A percentile compares a stretch with the other conserved stretches of the same genome.
These are phyloP conservation scores for Raja brachyura DNA, from an alignment of 2,113 vertebrate species.

Conservation along the genomic window DNA sequence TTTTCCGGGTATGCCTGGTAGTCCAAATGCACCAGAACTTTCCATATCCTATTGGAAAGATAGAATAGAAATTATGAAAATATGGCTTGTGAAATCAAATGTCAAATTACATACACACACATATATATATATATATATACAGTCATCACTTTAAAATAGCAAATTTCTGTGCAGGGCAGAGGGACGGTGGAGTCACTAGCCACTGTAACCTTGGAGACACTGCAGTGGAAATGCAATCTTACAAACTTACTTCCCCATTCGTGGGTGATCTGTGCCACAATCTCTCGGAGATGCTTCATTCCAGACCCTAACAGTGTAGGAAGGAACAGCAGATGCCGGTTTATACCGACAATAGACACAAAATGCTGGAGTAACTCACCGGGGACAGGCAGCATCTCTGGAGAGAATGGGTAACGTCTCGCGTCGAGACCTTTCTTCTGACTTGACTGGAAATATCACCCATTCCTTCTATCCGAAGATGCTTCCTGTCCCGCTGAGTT, in stretches of 20 bases:
- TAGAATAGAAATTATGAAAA: slow-evolving; percentile 38
- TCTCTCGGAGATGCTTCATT: background rate
- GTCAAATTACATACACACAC: background rate
- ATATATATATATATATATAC: no score
- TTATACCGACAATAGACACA: no score
- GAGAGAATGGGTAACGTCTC: no score
- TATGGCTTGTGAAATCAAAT: background rate
- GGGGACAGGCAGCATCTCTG: no score
- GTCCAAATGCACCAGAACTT: slow-evolving; percentile 61
- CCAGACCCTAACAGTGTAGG: no score
- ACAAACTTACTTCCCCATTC: background rate
- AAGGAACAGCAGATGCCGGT: no score
- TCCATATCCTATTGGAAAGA: slow-evolving; percentile 69
- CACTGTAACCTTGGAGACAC: background rate
- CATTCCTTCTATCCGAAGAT: no score
- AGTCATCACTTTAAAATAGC: background rate
- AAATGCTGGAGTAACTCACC: no score
- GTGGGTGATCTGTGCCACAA: background rate
- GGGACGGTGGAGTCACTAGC: background rate
- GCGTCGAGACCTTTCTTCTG: no score
- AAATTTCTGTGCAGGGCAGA: background rate
- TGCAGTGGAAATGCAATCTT: background rate
- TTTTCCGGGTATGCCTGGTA: slow-evolving; percentile 46
- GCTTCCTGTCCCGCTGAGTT: no score
- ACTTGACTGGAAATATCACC: no score